These are phyloP conservation scores for Campylomormyrus tamandua DNA, from an alignment of 2,113 vertebrate genomes.

Conservation along the genomic window DNA sequence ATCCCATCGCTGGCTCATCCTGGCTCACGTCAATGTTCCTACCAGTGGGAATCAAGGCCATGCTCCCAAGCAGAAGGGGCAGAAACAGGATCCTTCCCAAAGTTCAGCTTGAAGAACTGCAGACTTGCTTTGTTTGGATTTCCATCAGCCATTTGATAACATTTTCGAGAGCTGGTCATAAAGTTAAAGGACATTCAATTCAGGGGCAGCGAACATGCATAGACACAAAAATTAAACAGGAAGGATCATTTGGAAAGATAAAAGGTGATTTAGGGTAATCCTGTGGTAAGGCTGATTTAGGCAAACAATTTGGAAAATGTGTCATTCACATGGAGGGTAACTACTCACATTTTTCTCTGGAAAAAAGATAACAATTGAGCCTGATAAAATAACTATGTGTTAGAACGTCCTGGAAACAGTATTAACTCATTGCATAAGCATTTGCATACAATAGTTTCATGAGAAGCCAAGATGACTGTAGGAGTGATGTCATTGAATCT, in stretches of 20 bases:
- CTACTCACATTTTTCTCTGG: neutral
- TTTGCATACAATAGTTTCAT: constrained; percentile 1
- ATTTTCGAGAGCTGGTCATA: neutral
- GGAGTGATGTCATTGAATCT: neutral
- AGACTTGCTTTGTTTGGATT: neutral
- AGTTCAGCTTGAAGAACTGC: neutral
- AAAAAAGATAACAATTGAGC: neutral
- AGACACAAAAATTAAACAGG: neutral
- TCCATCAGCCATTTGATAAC: neutral
- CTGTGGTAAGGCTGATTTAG: neutral
- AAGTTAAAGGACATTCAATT: neutral
- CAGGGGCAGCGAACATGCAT: neutral
- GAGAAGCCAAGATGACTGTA: neutral
- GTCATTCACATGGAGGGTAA: neutral
- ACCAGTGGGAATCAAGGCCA: neutral
- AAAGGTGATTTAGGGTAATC: neutral
- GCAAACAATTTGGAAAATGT: neutral
- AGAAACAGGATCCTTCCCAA: neutral
- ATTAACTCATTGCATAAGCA: neutral
- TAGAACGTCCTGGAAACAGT: neutral
- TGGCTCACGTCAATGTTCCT: neutral
- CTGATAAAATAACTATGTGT: neutral
- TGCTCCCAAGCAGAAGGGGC: neutral
- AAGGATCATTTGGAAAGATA: neutral
- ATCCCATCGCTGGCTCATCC: neutral